Evolutionary conservation across 2,797 vertebrate species (phyloP).

Genomic region (Smutsia gigantea): DNA sequence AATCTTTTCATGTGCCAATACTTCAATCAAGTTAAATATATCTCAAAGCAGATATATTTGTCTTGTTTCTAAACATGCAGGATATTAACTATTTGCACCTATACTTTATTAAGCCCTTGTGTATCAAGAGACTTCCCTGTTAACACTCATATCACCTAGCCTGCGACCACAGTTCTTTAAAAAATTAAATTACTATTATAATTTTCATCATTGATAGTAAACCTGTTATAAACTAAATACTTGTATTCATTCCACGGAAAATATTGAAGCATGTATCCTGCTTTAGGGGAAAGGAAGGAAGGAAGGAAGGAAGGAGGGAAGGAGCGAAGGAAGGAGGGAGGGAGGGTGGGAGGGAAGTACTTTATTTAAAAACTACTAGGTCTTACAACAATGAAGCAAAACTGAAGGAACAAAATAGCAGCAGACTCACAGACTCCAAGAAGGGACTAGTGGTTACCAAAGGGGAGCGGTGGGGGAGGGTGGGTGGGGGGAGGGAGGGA

Average conservation of each 20-base stretch:
- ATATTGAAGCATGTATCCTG: neutral
- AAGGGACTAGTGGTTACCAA: too few species aligned
- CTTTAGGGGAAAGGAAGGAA: neutral
- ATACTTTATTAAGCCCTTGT: neutral
- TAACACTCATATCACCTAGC: neutral
- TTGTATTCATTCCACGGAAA: neutral
- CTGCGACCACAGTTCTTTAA: neutral
- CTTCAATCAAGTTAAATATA: neutral
- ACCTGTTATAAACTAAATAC: neutral
- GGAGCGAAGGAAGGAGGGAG: neutral
- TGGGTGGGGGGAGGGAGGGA: too few species aligned
- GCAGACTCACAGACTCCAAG: too few species aligned
- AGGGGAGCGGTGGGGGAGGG: too few species aligned
- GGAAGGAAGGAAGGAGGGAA: accelerated
- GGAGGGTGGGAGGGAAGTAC: neutral
- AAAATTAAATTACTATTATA: neutral
- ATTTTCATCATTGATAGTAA: neutral
- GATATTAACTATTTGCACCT: neutral
- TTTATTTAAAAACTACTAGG: neutral
- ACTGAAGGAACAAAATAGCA: too few species aligned
- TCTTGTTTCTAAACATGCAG: neutral
- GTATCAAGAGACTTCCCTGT: neutral
- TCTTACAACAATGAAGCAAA: neutral
- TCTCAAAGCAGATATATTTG: neutral
- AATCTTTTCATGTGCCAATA: neutral